Evolutionary conservation across 1,140 invertebrate species (phyloP).

Genomic region (Musca domestica): DNA sequence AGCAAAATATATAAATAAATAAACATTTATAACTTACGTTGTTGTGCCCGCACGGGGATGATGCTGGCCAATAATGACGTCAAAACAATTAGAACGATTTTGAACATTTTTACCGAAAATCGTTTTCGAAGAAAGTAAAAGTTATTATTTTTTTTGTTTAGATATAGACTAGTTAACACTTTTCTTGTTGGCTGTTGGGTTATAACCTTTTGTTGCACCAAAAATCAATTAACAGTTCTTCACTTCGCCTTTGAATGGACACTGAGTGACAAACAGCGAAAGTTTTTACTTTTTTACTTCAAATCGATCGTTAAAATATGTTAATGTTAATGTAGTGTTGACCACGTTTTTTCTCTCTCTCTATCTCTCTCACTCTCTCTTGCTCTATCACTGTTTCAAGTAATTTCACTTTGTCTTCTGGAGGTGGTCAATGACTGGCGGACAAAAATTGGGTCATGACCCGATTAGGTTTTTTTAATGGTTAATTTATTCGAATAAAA

Average conservation of each 20-base stretch:
- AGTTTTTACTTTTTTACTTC: not conserved
- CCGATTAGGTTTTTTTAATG: not conserved
- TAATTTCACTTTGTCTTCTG: constrained; percentile 6
- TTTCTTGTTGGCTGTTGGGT: too few relatives aligned
- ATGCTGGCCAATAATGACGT: constrained; percentile 6
- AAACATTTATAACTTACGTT: constrained; percentile 26
- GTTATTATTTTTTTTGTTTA: not conserved
- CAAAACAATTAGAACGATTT: constrained; percentile 10
- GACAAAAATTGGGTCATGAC: not conserved
- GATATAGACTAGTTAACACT: too few relatives aligned
- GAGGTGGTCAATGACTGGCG: too few relatives aligned
- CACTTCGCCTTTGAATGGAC: too few relatives aligned
- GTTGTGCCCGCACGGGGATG: constrained; percentile 17
- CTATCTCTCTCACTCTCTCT: too few relatives aligned
- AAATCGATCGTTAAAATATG: constrained; percentile 1
- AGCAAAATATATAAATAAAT: too few relatives aligned
- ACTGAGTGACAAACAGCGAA: not conserved
- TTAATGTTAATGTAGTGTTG: constrained; percentile 9
- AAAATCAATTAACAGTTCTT: too few relatives aligned
- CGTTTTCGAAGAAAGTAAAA: constrained; percentile 14
- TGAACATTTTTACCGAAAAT: constrained; percentile 3
- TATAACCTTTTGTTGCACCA: too few relatives aligned
- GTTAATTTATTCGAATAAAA: too few relatives aligned
- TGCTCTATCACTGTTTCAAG: too few relatives aligned
- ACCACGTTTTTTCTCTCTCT: too few relatives aligned